A percentile compares a stretch with the other conserved stretches of the same genome.
phyloP scores from a whole-genome alignment of 2,113 vertebrate species.

The Pelodiscus sinensis region DNA sequence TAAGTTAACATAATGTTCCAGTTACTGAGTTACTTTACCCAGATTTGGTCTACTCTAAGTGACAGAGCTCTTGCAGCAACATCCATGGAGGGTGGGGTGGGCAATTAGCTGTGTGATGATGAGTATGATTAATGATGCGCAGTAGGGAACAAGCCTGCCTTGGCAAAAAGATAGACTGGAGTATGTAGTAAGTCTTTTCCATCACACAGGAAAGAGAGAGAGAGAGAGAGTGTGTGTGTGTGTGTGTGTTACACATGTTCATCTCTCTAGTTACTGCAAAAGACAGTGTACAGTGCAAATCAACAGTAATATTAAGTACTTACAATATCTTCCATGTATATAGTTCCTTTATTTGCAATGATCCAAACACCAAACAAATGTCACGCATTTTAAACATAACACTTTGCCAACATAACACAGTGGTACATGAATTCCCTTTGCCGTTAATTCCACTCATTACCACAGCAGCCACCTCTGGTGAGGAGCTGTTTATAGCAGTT shows the following conservation, averaged over 20 bases:
- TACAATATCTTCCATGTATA: neutral
- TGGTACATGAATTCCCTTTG: neutral
- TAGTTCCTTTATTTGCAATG: rapidly evolving
- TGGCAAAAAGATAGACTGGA: slow-evolving; percentile 12
- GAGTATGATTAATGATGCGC: slow-evolving; percentile 28
- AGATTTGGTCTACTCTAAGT: neutral
- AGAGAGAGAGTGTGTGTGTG: too few relatives aligned
- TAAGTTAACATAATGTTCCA: slow-evolving; percentile 2
- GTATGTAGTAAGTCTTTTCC: neutral
- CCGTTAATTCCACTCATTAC: neutral
- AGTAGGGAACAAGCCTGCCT: slow-evolving; percentile 4
- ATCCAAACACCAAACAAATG: neutral
- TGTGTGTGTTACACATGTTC: neutral
- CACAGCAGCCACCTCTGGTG: neutral
- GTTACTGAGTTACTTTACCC: neutral
- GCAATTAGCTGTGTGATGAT: slow-evolving; percentile 59
- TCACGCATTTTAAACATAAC: neutral
- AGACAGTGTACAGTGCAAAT: neutral
- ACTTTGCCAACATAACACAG: neutral
- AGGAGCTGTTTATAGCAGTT: slow-evolving; percentile 37
- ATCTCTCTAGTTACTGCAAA: neutral
- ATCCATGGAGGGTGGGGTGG: neutral
- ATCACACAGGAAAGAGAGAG: neutral
- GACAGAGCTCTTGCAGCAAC: neutral
- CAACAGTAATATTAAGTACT: neutral